Base-by-base conservation (phyloP, 1,140 invertebrate species). In the Brachionus koreanus region DNA sequence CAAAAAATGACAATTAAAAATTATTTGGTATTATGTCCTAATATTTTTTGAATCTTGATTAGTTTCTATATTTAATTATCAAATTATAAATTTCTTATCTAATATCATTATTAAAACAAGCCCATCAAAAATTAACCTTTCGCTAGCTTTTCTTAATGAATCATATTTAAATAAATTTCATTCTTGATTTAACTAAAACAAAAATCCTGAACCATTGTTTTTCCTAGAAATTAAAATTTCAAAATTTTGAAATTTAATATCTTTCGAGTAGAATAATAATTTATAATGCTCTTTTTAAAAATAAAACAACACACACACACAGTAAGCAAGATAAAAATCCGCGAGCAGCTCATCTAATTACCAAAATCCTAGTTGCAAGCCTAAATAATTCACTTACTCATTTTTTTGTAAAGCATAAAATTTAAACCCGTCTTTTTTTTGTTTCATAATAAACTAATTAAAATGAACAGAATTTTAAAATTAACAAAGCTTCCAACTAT, bases 401-500 rank as follows among this genome's bases (percentile, higher is more conserved):
- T n/a, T 57, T 57, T 29, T 29, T 29, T 29, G 29, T 19, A 57
- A 57, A 57, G 5, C 19, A 57, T 57, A 57, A 57, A 19, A 57
- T 57, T 57, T 57, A 57, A 57, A 57, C 19, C 49, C 49, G 7
- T 23, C 12, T 67, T 2, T 67, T n/a, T 67, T n/a, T 67, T 65
- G 16, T 65, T 43, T 12, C 67, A 72, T 13, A 46, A n/a, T 12
- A 63, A 63, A 29, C 57, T 63, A 13, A 39, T 37, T 37, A 74
- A 74, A 49, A 74, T 74, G 69, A 74, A 74, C 12, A 74, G 43
- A 74, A 25, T 74, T 74, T 46, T 74, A 13, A 74, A 74, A 74
- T 19, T 69, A 19, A 46, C 25, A 12, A 74, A 74, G n/a, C 7
- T 25, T 46, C 69, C 69, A 46, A 16, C 12, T 46, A 69, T 16